Evolutionary conservation across 2,888 invertebrate genomes (phyloP).

Genomic region (Micropterix aruncella): DNA sequence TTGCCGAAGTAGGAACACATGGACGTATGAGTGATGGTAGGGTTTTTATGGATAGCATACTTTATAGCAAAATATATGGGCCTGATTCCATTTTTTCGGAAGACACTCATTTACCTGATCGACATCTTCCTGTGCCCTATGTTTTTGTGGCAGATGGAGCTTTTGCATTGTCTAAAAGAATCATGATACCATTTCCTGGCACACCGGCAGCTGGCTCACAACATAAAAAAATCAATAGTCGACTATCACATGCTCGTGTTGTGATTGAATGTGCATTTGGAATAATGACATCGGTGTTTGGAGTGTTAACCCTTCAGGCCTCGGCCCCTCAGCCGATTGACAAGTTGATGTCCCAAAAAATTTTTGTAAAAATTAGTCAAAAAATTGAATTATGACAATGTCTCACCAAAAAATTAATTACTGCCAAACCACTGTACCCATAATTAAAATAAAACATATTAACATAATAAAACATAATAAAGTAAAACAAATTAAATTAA

Average conservation of each 20-base stretch:
- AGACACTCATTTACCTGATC: too few relatives aligned
- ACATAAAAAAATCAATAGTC: conserved; percentile 9
- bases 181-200: conserved; percentile 10
- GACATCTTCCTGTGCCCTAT: conserved; percentile 9
- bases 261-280: conserved; percentile 10
- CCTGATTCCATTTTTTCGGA: conserved; percentile 9
- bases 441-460: too few relatives aligned
- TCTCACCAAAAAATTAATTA: too few relatives aligned
- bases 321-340: too few relatives aligned
- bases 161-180: conserved; percentile 5
- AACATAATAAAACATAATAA: too few relatives aligned
- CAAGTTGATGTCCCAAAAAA: too few relatives aligned
- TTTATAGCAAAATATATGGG: conserved; percentile 10
- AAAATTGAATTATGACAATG: too few relatives aligned
- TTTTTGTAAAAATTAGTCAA: too few relatives aligned
- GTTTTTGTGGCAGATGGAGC: conserved; percentile 10
- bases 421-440: too few relatives aligned
- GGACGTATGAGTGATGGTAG: conserved; percentile 15
- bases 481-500: too few relatives aligned
- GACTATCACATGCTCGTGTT: conserved; percentile 8
- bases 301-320: too few relatives aligned
- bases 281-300: conserved; percentile 7
- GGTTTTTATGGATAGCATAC: conserved; percentile 10
- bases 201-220: conserved; percentile 6
- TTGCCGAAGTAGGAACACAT: conserved; percentile 15